These are phyloP conservation scores for Tetramorium parvispinum DNA, from an alignment of 1,140 invertebrate species.

Conservation along the genomic window DNA sequence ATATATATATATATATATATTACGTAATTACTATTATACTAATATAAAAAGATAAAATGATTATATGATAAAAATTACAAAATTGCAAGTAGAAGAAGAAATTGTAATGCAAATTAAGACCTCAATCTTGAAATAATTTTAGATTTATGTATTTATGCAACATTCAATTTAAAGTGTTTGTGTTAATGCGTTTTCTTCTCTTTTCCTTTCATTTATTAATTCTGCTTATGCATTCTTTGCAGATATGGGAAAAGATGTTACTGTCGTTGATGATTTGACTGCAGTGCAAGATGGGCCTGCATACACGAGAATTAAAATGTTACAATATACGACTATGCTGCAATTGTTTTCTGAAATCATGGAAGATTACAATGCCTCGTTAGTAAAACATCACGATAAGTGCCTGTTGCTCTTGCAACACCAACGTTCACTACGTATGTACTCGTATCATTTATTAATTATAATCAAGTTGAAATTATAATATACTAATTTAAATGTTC, in stretches of 20 bases:
- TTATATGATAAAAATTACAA: background rate
- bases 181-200: background rate
- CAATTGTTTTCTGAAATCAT: constrained; percentile 87
- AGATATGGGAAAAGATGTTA: constrained; percentile 79
- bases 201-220: background rate
- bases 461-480: background rate
- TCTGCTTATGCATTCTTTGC: constrained; percentile 13
- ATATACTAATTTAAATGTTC: background rate
- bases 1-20: too few relatives aligned
- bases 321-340: constrained; percentile 85
- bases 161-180: constrained; percentile 10
- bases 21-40: background rate
- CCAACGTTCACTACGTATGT: constrained; percentile 91
- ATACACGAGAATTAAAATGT: constrained; percentile 82
- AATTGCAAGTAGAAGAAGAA: background rate
- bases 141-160: background rate
- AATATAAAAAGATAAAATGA: background rate
- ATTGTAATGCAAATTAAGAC: background rate
- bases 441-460: background rate
- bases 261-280: constrained; percentile 74
- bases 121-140: background rate
- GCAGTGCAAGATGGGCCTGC: constrained; percentile 75
- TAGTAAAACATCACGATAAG: constrained; percentile 90
- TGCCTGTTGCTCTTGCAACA: constrained; percentile 91
- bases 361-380: constrained; percentile 90